Evolutionary conservation across 1,140 invertebrate species (phyloP).

Genomic region (Drosophila bifasciata): DNA sequence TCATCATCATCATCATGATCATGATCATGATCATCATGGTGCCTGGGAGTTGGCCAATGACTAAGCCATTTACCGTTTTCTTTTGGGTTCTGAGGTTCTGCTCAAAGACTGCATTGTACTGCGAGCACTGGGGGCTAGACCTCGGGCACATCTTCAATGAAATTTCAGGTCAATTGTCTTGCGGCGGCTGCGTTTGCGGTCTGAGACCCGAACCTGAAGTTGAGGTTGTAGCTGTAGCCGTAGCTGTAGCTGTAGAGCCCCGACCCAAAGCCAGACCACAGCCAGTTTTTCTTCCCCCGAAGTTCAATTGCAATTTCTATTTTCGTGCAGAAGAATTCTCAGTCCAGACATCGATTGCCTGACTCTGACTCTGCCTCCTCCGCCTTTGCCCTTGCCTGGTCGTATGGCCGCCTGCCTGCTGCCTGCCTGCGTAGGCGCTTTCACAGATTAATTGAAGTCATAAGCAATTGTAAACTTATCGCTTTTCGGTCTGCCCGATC

Average conservation of each 20-base stretch:
- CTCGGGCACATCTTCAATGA: constrained; percentile 71
- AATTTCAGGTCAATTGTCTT: constrained; percentile 83
- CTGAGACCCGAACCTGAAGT: constrained; percentile 38
- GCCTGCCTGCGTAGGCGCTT: constrained; percentile 76
- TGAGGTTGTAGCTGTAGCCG: constrained; percentile 42
- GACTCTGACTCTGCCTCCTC: constrained; percentile 2
- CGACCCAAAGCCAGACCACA: constrained; percentile 36
- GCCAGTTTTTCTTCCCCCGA: constrained; percentile 24
- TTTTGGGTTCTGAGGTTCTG: constrained; percentile 57
- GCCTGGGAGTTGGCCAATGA: constrained; percentile 60
- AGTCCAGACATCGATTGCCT: constrained; percentile 20
- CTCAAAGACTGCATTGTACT: no score
- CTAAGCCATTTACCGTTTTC: constrained; percentile 79
- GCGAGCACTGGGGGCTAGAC: constrained; percentile 14
- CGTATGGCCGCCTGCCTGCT: background rate
- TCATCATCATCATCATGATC: constrained; percentile 13
- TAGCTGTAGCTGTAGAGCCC: constrained; percentile 32
- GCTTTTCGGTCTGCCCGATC: constrained; percentile 54
- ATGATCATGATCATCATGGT: constrained; percentile 9
- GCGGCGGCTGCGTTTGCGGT: constrained; percentile 57
- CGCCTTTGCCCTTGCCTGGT: background rate
- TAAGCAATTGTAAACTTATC: constrained; percentile 83
- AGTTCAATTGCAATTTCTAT: constrained; percentile 67
- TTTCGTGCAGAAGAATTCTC: constrained; percentile 52
- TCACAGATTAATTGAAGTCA: constrained; percentile 84